Evolutionary conservation across 2,797 vertebrate species (phyloP).

Genomic region (Manis pentadactyla): DNA sequence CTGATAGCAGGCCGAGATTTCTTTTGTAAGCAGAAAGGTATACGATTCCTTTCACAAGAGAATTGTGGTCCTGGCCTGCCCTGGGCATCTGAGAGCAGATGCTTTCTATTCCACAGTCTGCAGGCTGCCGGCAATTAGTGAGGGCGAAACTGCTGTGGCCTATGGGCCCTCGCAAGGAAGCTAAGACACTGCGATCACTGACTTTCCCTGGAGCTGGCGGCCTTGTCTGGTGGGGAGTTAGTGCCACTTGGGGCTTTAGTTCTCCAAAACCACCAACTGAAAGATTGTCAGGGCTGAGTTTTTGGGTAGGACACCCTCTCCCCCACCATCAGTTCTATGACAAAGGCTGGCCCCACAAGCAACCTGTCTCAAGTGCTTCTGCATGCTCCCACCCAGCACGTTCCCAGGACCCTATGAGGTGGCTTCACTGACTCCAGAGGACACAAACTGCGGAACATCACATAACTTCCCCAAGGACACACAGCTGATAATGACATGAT

Average conservation of each 20-base stretch:
- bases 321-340: neutral
- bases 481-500: neutral
- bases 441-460: neutral
- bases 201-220: neutral
- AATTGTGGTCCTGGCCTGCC: neutral
- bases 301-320: neutral
- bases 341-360: neutral
- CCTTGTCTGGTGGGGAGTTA: fast-evolving
- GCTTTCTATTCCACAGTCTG: neutral
- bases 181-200: neutral
- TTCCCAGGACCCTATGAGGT: neutral
- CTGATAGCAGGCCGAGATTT: neutral
- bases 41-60: neutral
- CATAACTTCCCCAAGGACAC: neutral
- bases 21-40: neutral
- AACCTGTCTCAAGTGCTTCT: neutral
- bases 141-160: neutral
- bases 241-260: neutral
- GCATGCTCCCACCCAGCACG: neutral
- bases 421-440: neutral
- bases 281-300: neutral
- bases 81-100: neutral
- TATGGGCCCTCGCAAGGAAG: fast-evolving
- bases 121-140: neutral
- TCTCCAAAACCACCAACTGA: neutral